Evolutionary conservation across 2,797 vertebrate species (phyloP).

Genomic region (Chloroceryle amazona): DNA sequence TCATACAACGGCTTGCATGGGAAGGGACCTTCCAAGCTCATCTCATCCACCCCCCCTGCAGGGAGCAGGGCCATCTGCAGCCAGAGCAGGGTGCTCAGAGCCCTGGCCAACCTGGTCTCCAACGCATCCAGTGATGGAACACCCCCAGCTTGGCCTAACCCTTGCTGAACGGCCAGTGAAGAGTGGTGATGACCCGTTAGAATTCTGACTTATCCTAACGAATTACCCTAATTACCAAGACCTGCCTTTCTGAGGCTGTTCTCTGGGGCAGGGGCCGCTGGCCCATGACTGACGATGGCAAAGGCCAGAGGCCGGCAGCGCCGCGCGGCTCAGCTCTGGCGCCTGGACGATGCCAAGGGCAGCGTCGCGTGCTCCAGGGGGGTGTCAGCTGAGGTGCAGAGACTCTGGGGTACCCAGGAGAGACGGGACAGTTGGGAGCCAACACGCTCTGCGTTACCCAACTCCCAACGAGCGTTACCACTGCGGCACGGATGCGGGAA

Average conservation of each 20-base stretch:
- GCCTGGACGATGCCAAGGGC: neutral
- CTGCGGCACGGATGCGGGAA: rapidly evolving
- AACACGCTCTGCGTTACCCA: neutral
- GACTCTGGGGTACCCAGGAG: neutral
- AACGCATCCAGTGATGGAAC: too few relatives aligned
- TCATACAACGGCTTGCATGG: too few relatives aligned
- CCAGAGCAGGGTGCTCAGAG: too few relatives aligned
- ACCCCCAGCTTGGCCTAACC: too few relatives aligned
- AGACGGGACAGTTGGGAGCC: neutral
- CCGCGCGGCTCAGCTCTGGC: rapidly evolving
- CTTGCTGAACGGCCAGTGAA: neutral
- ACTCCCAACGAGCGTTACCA: neutral
- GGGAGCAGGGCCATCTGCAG: too few relatives aligned
- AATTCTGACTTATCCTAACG: neutral
- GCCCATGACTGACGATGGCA: too few relatives aligned
- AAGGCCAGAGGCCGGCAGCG: too few relatives aligned
- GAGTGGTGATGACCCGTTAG: neutral
- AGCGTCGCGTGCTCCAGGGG: neutral
- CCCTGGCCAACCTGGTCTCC: too few relatives aligned
- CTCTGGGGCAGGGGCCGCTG: neutral
- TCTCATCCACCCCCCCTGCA: too few relatives aligned
- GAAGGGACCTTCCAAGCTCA: too few relatives aligned
- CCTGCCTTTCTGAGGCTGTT: neutral
- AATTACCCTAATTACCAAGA: neutral
- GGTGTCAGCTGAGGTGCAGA: neutral